phyloP scores from a whole-genome alignment of 2,888 invertebrate species.

The Pseudococcus viburni region DNA sequence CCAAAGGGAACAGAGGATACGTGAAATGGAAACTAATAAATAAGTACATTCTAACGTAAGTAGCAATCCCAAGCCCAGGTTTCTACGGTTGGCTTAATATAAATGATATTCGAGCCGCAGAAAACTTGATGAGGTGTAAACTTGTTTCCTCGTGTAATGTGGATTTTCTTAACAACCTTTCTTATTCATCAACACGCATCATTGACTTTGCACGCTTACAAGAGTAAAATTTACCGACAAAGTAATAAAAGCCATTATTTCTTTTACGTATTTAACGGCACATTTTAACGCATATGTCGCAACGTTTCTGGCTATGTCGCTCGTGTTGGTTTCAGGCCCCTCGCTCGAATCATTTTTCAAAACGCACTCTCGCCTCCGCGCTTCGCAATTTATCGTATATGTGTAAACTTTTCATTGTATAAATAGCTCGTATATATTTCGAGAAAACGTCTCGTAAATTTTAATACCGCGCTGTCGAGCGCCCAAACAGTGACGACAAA shows the following conservation, averaged over 20 bases:
- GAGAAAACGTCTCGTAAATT: constrained; percentile 35
- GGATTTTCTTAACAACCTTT: constrained; percentile 47
- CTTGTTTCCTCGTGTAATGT: constrained; percentile 54
- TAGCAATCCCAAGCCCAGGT: too few relatives aligned
- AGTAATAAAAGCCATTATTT: constrained; percentile 54
- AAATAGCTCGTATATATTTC: constrained; percentile 3
- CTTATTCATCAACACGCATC: constrained; percentile 59
- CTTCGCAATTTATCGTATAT: background rate
- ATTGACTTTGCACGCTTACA: constrained; percentile 44
- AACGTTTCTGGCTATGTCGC: background rate
- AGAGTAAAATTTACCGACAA: constrained; percentile 47
- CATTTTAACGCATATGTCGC: constrained; percentile 45
- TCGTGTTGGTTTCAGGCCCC: background rate
- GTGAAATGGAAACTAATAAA: too few relatives aligned
- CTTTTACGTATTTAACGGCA: constrained; percentile 54
- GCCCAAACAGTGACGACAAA: constrained; percentile 53
- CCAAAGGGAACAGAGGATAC: too few relatives aligned
- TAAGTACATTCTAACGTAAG: too few relatives aligned
- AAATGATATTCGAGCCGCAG: constrained; percentile 27
- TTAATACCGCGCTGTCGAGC: background rate
- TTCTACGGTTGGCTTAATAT: too few relatives aligned
- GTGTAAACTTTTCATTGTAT: constrained; percentile 27
- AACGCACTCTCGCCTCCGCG: background rate
- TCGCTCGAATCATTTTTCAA: constrained; percentile 30
- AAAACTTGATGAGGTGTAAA: constrained; percentile 58